Conservation (phyloP, 2,888 invertebrate species). For the Eupithecia pulchellata region DNA sequence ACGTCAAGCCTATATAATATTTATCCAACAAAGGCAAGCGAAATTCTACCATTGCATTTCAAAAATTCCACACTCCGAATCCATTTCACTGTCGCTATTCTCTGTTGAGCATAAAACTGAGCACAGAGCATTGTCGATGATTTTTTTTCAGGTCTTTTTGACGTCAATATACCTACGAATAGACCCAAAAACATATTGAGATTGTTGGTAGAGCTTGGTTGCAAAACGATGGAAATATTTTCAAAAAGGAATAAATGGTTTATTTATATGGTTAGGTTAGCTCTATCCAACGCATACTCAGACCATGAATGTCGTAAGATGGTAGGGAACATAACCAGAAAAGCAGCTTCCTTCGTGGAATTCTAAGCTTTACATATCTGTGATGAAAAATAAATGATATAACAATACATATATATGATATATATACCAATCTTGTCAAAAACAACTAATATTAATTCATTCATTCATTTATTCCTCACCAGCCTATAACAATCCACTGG, state of each 20-base stretch:
- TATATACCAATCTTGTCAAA: no score
- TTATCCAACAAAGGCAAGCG: constrained; percentile 35
- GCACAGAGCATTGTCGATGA: constrained; percentile 10
- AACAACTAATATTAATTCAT: no score
- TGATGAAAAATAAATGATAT: no score
- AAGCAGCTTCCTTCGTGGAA: no score
- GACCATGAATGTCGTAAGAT: neutral
- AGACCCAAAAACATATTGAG: constrained; percentile 9
- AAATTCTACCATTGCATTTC: constrained; percentile 30
- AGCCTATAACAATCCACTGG: no score
- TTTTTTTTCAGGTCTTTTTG: constrained; percentile 28
- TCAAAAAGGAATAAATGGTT: neutral
- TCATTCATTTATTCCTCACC: no score
- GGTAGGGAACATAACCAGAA: no score
- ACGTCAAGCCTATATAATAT: constrained; percentile 45
- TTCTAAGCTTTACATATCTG: no score
- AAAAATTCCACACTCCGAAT: constrained; percentile 25
- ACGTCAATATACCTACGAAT: constrained; percentile 19
- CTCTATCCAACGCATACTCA: neutral
- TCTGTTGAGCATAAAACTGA: constrained; percentile 12
- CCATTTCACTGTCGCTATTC: constrained; percentile 15
- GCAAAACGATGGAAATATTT: neutral
- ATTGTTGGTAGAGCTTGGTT: neutral
- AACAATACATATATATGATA: no score
- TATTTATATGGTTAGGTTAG: neutral